A percentile compares a stretch with the other conserved stretches of the same genome.
phyloP scores from a whole-genome alignment of 2,888 invertebrate genomes.

The Tenthredo scrophulariae region DNA sequence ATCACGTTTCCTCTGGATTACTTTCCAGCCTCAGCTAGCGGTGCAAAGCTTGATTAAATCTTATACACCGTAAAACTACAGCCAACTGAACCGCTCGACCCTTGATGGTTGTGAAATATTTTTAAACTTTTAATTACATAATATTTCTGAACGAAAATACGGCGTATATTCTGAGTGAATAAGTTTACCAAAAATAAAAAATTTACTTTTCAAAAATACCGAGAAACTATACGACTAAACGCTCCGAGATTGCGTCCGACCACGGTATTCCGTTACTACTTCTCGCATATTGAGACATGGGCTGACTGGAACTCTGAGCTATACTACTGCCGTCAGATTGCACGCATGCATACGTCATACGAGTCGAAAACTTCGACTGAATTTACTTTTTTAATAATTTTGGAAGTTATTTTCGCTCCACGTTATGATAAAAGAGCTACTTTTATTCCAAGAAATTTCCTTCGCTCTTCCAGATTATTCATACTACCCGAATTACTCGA shows the following conservation, averaged over 20 bases:
- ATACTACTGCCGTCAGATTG: conserved; percentile 10
- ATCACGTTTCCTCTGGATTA: background rate
- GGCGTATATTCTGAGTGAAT: background rate
- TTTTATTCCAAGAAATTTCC: too few relatives aligned
- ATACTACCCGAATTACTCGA: too few relatives aligned
- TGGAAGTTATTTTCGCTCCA: background rate
- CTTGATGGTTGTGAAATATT: background rate
- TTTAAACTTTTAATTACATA: conserved; percentile 42
- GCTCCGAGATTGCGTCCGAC: background rate
- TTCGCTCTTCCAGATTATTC: too few relatives aligned
- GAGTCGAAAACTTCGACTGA: too few relatives aligned
- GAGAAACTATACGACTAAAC: background rate
- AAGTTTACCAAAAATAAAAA: background rate
- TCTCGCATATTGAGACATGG: background rate
- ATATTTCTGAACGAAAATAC: conserved; percentile 3
- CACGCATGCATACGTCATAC: background rate
- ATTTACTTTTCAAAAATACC: background rate
- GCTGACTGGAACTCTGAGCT: conserved; percentile 1
- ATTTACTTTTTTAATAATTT: background rate
- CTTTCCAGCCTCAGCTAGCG: background rate
- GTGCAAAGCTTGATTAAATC: conserved; percentile 26
- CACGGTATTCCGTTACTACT: conserved; percentile 17
- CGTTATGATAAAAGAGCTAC: background rate
- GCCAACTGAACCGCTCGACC: background rate
- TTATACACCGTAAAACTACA: background rate